Evolutionary conservation across 2,113 vertebrate species (phyloP), one percentile per base, ranked within the genome.

Genomic region (Silurus meridionalis): DNA sequence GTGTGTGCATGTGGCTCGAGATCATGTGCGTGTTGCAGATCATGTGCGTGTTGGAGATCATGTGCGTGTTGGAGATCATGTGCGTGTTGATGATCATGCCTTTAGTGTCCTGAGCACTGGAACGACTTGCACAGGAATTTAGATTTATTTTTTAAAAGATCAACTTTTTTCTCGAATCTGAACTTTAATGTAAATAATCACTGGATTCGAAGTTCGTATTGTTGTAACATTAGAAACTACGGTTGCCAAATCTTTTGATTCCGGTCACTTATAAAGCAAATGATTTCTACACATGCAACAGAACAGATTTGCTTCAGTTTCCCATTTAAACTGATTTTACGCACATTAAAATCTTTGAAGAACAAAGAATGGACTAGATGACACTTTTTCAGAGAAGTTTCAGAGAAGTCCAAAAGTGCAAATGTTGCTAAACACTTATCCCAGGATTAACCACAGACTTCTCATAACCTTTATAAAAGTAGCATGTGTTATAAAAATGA

Each of bases 371-470:
- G 28, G 53, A 28, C 1, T 79, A 25, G 8, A 78, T 55, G 2
- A 55, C 11, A 52, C 17, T 48, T 66, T 82, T n/a, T n/a, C n/a
- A n/a, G n/a, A n/a, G n/a, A 15, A 3, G 2, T 25, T 72, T 46
- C 6, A 58, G 23, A 19, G 23, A 69, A 50, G 19, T 60, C 55
- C 19, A 11, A 5, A 7, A 60, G 1, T 2, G 9, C 37, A 84
- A 48, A 74, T 17, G 25, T 60, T 84, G 48, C 69, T 61, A 13
- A 61, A 83, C 69, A 28, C 37, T 83, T 83, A 50, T 19, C 64
- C 64, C n/a, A 23, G 64, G 66, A 46, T 71, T 53, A 80, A 37
- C 25, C 46, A 25, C 11, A 57, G 23, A 2, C 0, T 15, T 67
- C 53, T 82, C 14, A 55, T 83, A 52, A 67, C 5, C 63, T 82